Evolutionary conservation across 1,140 invertebrate species (phyloP).

Genomic region (Globodera ellingtonae): DNA sequence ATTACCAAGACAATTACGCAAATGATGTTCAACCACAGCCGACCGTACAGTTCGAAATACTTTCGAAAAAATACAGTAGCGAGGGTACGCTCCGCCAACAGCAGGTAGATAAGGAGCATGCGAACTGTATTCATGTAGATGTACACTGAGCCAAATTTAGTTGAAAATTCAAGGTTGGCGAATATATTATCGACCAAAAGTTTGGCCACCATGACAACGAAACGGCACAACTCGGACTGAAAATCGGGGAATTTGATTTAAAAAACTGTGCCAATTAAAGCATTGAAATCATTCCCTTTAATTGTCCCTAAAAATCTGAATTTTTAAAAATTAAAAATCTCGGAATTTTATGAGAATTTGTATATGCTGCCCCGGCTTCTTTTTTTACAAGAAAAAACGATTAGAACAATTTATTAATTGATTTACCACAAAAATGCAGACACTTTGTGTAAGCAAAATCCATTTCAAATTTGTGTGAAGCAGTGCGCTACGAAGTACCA

Average conservation of each 20-base stretch:
- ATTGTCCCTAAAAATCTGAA: too few species aligned
- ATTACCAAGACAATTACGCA: not conserved
- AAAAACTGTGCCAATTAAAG: too few species aligned
- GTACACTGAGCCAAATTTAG: not conserved
- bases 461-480: slow-evolving; percentile 19
- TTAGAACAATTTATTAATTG: too few species aligned
- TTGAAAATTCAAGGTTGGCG: not conserved
- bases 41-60: not conserved
- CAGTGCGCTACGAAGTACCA: not conserved
- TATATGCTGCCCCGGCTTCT: too few species aligned
- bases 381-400: too few species aligned
- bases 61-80: not conserved
- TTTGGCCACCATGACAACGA: not conserved
- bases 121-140: not conserved
- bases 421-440: not conserved
- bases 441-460: slow-evolving; percentile 16
- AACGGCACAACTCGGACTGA: not conserved
- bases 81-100: not conserved
- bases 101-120: not conserved
- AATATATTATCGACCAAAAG: not conserved
- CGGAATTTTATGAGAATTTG: too few species aligned
- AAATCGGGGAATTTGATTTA: too few species aligned
- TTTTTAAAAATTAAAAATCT: too few species aligned
- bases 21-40: not conserved
- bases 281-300: too few species aligned